phyloP scores from a whole-genome alignment of 2,797 vertebrate genomes.

The Smutsia gigantea region DNA sequence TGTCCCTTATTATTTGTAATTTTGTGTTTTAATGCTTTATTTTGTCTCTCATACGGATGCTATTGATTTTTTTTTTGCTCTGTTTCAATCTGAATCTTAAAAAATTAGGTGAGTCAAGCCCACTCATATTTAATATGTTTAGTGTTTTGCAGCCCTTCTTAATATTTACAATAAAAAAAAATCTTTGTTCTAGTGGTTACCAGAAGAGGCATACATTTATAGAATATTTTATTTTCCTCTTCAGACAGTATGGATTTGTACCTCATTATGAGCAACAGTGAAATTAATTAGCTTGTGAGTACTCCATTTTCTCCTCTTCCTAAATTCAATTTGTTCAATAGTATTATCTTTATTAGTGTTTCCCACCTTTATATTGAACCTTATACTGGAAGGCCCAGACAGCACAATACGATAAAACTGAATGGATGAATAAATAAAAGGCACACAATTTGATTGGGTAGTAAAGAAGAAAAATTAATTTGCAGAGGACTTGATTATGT shows the following conservation, averaged over 20 bases:
- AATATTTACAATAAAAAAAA: neutral
- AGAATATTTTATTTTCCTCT: neutral
- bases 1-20: no score
- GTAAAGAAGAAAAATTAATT: neutral
- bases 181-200: neutral
- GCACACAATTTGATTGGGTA: neutral
- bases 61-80: neutral
- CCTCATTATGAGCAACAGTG: neutral
- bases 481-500: neutral
- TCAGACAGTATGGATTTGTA: neutral
- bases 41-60: neutral
- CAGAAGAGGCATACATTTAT: neutral
- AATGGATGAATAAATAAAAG: neutral
- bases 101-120: neutral
- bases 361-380: neutral
- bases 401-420: neutral
- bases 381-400: neutral
- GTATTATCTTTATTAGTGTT: neutral
- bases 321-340: neutral
- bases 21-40: constrained; percentile 37
- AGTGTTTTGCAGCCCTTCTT: neutral
- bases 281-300: constrained; percentile 38
- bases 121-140: neutral
- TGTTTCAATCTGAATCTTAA: neutral
- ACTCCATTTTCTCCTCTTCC: neutral